phyloP scores from a whole-genome alignment of 2,888 invertebrate species.

The Muscina levida region DNA sequence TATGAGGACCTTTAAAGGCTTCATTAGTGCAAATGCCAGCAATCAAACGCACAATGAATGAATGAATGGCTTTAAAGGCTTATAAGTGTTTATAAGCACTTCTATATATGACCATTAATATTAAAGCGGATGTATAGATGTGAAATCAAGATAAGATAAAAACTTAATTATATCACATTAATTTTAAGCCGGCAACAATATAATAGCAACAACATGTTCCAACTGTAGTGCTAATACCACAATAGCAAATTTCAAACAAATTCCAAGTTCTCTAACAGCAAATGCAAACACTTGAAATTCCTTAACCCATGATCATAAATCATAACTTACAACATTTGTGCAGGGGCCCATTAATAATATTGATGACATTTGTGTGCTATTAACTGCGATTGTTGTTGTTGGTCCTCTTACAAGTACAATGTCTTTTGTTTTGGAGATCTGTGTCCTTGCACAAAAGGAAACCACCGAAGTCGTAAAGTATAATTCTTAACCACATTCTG shows the following conservation, averaged over 20 bases:
- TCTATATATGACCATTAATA: too few relatives aligned
- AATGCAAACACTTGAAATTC: neutral
- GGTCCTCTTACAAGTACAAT: neutral
- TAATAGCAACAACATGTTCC: too few relatives aligned
- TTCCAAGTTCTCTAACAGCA: neutral
- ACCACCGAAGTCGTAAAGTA: neutral
- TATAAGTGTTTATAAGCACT: too few relatives aligned
- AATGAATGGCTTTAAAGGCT: neutral
- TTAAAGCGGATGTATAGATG: slow-evolving; percentile 5
- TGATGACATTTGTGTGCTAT: neutral
- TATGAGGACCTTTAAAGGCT: slow-evolving; percentile 30
- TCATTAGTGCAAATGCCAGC: slow-evolving; percentile 26
- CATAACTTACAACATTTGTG: neutral
- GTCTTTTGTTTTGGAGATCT: neutral
- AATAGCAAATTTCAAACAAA: neutral
- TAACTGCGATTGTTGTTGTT: neutral
- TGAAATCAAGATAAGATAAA: slow-evolving; percentile 56
- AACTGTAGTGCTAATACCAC: too few relatives aligned
- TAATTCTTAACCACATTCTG: neutral
- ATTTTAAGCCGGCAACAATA: neutral
- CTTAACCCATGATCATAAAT: neutral
- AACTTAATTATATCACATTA: slow-evolving; percentile 48
- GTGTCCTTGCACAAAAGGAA: neutral
- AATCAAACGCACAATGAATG: neutral
- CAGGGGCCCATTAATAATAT: neutral